phyloP scores from a whole-genome alignment of 2,113 vertebrate species.

The Eptatretus burgeri region DNA sequence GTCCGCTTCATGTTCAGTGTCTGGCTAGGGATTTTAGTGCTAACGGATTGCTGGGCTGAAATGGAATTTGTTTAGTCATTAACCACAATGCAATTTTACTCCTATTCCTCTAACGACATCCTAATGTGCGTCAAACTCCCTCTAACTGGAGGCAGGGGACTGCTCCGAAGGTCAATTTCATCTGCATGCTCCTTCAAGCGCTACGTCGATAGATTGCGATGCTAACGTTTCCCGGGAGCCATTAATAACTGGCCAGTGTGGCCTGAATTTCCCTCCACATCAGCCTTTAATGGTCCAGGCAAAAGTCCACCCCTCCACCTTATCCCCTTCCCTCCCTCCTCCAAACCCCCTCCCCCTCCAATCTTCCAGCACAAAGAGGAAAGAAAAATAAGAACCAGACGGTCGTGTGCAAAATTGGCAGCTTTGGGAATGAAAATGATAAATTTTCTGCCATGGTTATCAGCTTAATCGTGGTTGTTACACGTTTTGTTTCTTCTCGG shows the following conservation, averaged over 20 bases:
- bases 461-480: conserved; percentile 2
- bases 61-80: conserved; percentile 7
- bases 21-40: conserved; percentile 5
- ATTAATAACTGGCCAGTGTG: conserved; percentile 5
- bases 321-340: neutral
- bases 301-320: conserved; percentile 3
- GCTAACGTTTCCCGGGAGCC: conserved; percentile 6
- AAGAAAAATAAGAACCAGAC: too few relatives aligned
- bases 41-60: conserved; percentile 6
- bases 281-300: neutral
- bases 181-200: conserved; percentile 7
- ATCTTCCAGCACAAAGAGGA: too few relatives aligned
- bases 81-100: conserved; percentile 7
- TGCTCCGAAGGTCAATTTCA: conserved; percentile 6
- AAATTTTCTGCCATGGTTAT: conserved; percentile 6
- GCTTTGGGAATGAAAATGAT: neutral
- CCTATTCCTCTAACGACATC: conserved; percentile 4
- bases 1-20: neutral
- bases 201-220: conserved; percentile 5
- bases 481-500: conserved; percentile 3
- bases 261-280: conserved; percentile 2
- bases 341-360: too few relatives aligned
- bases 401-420: too few relatives aligned
- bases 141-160: conserved; percentile 4
- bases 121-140: conserved; percentile 6